Evolutionary conservation across 1,140 invertebrate genomes (phyloP), one percentile per base, ranked within the genome.

Genomic region (Meteorus sp.): DNA sequence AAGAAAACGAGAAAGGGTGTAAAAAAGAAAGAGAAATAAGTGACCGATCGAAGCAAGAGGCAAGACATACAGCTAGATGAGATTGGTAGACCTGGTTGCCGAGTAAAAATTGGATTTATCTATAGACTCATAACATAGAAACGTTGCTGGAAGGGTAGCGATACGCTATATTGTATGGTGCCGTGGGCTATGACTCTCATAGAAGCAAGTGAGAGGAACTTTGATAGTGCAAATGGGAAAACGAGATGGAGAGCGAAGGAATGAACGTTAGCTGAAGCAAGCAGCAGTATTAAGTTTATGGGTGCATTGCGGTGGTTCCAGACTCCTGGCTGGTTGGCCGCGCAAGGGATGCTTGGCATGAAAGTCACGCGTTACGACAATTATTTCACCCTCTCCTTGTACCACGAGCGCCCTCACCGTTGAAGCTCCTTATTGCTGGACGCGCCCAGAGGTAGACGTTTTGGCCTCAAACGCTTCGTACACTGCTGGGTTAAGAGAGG

Each of bases 311-410:
- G 69, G 71, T 67, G 67, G 64, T 74, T 69, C 65, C 51, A 64
- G 64, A 66, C 31, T 35, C 13, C 15, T 52, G 31, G 31, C 50
- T 35, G 50, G 50, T 33, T 48, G 23, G 27, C 33, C 50, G 50
- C 20, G 45, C 17, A 48, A 31, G 25, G 11, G 45, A 48, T 48
- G 22, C 67, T 76, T 69, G 67, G 67, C 60, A 76, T 73, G 68
- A 58, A 61, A 74, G 74, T 75, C 73, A 76, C 72, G 74, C 67
- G 67, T 67, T 50, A 59, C 62, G 59, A 72, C 73, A 76, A 75
- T 76, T 73, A 74, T 76, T 75, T 74, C 64, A 67, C 65, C 69
- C 69, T 60, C n/a, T n/a, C 61, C 62, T 56, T 54, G 61, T 53
- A 53, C 17, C 25, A n/a, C 23, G 20, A 1, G n/a, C 43, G 17